A percentile compares a stretch with the other conserved stretches of the same genome.
phyloP scores from a whole-genome alignment of 2,113 vertebrate genomes.

The Tragelaphus strepsiceros region DNA sequence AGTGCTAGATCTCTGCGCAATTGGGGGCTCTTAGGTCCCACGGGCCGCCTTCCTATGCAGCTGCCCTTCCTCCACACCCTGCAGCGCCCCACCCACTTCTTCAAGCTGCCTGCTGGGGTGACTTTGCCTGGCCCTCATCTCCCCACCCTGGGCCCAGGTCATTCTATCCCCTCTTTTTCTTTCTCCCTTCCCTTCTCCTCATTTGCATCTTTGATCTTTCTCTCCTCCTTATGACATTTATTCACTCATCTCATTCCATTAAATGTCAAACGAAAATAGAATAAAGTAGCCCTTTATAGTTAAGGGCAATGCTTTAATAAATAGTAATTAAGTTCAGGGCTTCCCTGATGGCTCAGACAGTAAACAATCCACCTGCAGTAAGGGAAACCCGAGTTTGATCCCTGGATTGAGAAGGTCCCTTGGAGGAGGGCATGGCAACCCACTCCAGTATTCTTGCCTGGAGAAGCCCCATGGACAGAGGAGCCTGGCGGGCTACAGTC shows the following conservation, averaged over 20 bases:
- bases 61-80: neutral
- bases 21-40: neutral
- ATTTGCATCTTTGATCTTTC: neutral
- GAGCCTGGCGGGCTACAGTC: neutral
- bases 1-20: neutral
- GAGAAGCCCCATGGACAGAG: neutral
- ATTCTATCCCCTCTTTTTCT: neutral
- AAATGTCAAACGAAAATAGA: neutral
- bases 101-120: neutral
- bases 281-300: neutral
- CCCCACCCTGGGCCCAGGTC: neutral
- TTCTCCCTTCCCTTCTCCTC: neutral
- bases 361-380: neutral
- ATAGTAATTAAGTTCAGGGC: neutral
- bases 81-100: neutral
- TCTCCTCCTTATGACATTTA: neutral
- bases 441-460: neutral
- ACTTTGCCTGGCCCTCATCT: neutral
- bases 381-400: neutral
- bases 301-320: neutral
- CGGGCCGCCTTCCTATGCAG: neutral
- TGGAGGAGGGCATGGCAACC: neutral
- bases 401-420: neutral
- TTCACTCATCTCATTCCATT: neutral
- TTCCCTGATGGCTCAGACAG: neutral